Evolutionary conservation across 2,888 invertebrate genomes (phyloP), one percentile per base, ranked within the genome.

Genomic region (Dryococelus australis): DNA sequence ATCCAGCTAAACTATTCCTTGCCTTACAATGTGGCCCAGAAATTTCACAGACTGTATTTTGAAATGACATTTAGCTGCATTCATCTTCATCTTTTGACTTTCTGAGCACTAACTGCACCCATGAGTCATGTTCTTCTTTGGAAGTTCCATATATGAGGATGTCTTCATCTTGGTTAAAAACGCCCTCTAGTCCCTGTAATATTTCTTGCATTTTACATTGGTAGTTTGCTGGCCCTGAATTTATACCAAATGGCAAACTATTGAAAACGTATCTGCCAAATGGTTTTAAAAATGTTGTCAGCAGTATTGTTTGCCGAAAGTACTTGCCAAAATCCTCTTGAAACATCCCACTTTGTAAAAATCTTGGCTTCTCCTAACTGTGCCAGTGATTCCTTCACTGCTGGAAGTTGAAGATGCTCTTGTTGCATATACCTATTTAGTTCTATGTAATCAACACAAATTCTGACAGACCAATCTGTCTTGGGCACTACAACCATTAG

Each of bases 401-500:
- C 16, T 24, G 84, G 84, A 16, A 84, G n/a, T 24, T 65, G 65
- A 20, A 24, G 24, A 65, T n/a, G 65, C 16, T 65, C n/a, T n/a
- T n/a, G 20, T 12, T 24, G 16, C 16, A 43, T 27, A 24, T 6
- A 84, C 35, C n/a, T 84, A 12, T 85, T 35, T 16, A 85, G 43
- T 20, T 53, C 43, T 24, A 6, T 83, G 35, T 35, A 27, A 43
- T 83, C 91, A 4, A 89, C 88, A 87, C 91, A 91, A 16, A 91
- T 51, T 24, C 91, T 78, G 26, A 91, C 86, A n/a, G 85, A 88
- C 27, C 88, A 89, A 51, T 88, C 87, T 0, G 87, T 86, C 88
- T 91, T 91, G 9, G 89, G 90, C 0, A 90, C 91, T 5, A 91
- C 89, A 0, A 92, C 92, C 87, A 92, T 91, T 0, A 90, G 90